These are phyloP conservation scores for Rosalia funebris DNA, from an alignment of 2,888 invertebrate genomes.

Conservation along the genomic window DNA sequence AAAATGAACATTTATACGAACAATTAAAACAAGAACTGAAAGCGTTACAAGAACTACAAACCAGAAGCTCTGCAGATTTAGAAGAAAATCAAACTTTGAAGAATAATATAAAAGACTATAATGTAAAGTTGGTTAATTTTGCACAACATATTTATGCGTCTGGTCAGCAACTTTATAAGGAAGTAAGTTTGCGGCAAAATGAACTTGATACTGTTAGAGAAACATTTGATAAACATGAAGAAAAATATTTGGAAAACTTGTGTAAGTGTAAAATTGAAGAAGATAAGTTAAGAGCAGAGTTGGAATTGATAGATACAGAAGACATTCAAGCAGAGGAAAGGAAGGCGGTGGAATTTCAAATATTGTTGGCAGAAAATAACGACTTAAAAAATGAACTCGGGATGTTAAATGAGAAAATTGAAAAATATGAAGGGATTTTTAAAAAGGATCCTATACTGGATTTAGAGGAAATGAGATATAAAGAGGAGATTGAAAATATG, in stretches of 20 bases:
- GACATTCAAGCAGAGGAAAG: background rate
- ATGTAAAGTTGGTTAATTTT: constrained; percentile 8
- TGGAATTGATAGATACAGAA: background rate
- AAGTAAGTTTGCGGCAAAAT: constrained; percentile 2
- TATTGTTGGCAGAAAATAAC: constrained; percentile 5
- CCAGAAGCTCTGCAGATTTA: constrained; percentile 5
- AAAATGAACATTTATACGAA: constrained; percentile 2
- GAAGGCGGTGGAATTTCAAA: background rate
- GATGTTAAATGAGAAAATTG: background rate
- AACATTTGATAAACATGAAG: background rate
- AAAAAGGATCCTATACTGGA: background rate
- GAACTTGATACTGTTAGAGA: constrained; percentile 15
- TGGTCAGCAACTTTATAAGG: constrained; percentile 19
- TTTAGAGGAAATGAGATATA: background rate
- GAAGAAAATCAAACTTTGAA: constrained; percentile 19
- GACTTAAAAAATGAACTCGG: background rate
- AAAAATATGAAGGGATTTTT: background rate
- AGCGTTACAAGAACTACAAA: constrained; percentile 3
- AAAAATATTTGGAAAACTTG: background rate
- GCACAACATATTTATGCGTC: constrained; percentile 19
- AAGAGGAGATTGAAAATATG: background rate
- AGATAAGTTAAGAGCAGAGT: constrained; percentile 3
- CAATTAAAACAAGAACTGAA: constrained; percentile 16
- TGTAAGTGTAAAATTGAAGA: constrained; percentile 2
- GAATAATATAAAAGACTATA: constrained; percentile 15